phyloP scores from a whole-genome alignment of 2,797 vertebrate genomes.

The Phylloscopus collybita region DNA sequence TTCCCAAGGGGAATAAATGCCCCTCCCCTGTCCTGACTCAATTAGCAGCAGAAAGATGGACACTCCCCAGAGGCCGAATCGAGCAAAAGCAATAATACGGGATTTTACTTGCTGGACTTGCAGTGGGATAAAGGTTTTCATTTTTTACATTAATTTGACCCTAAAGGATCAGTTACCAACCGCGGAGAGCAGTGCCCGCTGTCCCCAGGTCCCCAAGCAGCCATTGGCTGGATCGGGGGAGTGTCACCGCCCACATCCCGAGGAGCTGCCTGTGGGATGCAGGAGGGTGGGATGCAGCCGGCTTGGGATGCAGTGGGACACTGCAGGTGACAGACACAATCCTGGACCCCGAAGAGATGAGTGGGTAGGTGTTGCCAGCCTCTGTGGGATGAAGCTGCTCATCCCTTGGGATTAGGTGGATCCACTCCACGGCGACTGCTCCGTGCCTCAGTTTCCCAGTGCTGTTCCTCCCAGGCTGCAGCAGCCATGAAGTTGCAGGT shows the following conservation, averaged over 20 bases:
- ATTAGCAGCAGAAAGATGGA: not conserved
- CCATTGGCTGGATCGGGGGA: not conserved
- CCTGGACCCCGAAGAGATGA: not conserved
- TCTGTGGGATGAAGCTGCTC: not conserved
- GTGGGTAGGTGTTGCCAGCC: fast-evolving
- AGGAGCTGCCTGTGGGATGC: not conserved
- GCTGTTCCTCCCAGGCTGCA: not conserved
- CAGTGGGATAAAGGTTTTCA: fast-evolving
- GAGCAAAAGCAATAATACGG: not conserved
- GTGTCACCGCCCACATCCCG: not conserved
- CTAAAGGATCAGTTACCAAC: not conserved
- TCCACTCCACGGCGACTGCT: fast-evolving
- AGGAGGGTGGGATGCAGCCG: fast-evolving
- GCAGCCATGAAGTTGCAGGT: not conserved
- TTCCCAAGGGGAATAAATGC: not conserved
- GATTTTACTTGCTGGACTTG: not conserved
- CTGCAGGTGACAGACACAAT: not conserved
- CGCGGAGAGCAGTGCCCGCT: not conserved
- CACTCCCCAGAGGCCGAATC: fast-evolving
- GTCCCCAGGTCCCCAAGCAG: not conserved
- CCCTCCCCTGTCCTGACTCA: fast-evolving
- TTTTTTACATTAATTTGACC: not conserved
- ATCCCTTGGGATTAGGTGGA: not conserved
- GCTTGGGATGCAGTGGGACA: not conserved
- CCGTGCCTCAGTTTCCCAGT: slow-evolving; percentile 3